Conservation (phyloP, 2,888 invertebrate genomes). For the Drosophila eohydei region DNA sequence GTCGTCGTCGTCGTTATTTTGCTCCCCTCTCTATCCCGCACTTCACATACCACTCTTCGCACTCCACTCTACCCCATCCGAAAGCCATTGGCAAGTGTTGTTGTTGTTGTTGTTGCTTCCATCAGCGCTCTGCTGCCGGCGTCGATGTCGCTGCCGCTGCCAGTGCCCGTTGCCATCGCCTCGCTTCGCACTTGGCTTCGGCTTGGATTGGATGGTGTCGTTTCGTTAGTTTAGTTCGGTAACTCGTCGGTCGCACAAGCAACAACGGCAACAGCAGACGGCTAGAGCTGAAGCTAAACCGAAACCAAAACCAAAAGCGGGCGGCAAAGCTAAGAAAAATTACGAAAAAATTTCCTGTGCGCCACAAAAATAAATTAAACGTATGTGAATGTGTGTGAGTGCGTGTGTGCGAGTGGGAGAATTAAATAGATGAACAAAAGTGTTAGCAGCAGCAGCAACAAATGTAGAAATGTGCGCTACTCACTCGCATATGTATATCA, state of each 20-base stretch:
- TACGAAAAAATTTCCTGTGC: constrained; percentile 53
- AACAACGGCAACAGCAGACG: constrained; percentile 30
- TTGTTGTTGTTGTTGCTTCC: constrained; percentile 50
- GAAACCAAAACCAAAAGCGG: constrained; percentile 28
- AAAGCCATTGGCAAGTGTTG: constrained; percentile 47
- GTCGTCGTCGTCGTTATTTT: constrained; percentile 50
- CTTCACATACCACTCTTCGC: constrained; percentile 29
- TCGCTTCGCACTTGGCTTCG: constrained; percentile 66
- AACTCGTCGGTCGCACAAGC: constrained; percentile 83
- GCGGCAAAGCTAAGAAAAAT: constrained; percentile 59
- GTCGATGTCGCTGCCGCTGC: constrained; percentile 40
- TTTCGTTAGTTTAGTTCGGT: constrained; percentile 83
- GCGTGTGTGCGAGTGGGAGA: constrained; percentile 26
- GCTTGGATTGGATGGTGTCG: constrained; percentile 61
- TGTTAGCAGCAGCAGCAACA: constrained; percentile 30
- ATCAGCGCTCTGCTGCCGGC: constrained; percentile 54
- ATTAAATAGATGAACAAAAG: constrained; percentile 18
- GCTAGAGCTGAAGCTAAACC: constrained; percentile 18
- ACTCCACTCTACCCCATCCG: constrained; percentile 31
- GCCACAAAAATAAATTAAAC: constrained; percentile 53
- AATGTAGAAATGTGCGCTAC: constrained; percentile 26
- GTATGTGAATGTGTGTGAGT: constrained; percentile 21
- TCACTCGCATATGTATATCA: constrained; percentile 48
- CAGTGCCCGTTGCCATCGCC: constrained; percentile 30
- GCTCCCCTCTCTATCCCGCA: constrained; percentile 22